These are phyloP conservation scores for Halocynthia aurantium DNA, from an alignment of 23 tunicate genomes.

Conservation along the genomic window DNA sequence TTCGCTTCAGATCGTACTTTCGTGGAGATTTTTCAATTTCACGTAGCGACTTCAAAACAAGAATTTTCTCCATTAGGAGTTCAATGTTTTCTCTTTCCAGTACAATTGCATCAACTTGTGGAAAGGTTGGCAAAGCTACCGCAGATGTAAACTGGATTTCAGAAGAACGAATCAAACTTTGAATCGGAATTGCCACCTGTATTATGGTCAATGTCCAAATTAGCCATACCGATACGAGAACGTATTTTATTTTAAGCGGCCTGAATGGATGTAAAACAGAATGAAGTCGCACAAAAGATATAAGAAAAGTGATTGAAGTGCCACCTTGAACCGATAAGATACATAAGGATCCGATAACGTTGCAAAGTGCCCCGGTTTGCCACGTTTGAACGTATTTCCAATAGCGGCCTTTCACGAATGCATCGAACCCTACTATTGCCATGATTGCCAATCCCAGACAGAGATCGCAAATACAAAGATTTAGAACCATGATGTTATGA, in stretches of 20 bases:
- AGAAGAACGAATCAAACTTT: not conserved
- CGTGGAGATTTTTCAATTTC: no score
- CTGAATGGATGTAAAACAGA: no score
- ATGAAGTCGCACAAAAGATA: not conserved
- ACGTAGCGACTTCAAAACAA: no score
- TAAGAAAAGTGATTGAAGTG: not conserved
- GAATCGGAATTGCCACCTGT: no score
- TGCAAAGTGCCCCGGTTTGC: slow-evolving; percentile 6
- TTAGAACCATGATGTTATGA: slow-evolving; percentile 17
- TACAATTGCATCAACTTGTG: slow-evolving; percentile 19
- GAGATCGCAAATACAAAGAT: slow-evolving; percentile 13
- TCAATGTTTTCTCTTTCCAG: slow-evolving; percentile 1
- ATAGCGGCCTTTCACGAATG: slow-evolving; percentile 7
- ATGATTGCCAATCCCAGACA: slow-evolving; percentile 2
- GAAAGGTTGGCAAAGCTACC: not conserved
- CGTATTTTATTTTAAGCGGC: no score
- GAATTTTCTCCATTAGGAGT: no score
- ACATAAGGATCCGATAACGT: not conserved
- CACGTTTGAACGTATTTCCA: slow-evolving; percentile 18
- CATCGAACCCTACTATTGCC: slow-evolving; percentile 12
- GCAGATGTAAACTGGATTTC: not conserved
- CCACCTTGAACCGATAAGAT: not conserved
- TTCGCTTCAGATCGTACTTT: not conserved
- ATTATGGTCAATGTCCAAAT: not conserved
- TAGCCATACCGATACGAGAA: no score